Evolutionary conservation across 1,140 invertebrate species (phyloP).

Genomic region (Halyomorpha halys): DNA sequence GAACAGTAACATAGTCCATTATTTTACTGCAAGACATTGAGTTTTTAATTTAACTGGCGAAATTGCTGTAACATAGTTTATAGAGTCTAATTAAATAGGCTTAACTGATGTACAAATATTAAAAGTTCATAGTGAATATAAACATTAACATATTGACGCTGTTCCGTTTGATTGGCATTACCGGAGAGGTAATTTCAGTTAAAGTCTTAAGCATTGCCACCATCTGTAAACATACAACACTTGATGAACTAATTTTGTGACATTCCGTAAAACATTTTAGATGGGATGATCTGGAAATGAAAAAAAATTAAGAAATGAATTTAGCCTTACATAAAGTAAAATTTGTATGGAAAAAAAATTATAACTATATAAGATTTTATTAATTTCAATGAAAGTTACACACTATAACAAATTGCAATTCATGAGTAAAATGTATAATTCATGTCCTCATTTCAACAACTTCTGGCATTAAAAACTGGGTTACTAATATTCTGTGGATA

Average conservation of each 20-base stretch:
- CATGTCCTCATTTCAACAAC: too few relatives aligned
- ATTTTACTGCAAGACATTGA: constrained; percentile 9
- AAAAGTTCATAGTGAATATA: neutral
- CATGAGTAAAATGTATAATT: too few relatives aligned
- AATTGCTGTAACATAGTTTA: neutral
- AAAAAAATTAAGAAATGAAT: neutral
- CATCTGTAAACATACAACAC: constrained; percentile 2
- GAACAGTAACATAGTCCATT: constrained; percentile 7
- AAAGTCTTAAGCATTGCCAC: constrained; percentile 12
- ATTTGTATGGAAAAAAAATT: too few relatives aligned
- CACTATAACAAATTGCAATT: too few relatives aligned
- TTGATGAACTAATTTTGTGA: neutral
- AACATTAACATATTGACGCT: too few relatives aligned
- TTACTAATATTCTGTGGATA: too few relatives aligned
- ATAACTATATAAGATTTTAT: too few relatives aligned
- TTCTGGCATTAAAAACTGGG: too few relatives aligned
- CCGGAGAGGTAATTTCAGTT: neutral
- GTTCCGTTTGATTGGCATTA: too few relatives aligned
- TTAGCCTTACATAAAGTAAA: neutral
- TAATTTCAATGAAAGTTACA: too few relatives aligned
- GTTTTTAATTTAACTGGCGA: neutral
- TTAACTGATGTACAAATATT: constrained; percentile 4
- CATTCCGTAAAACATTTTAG: neutral
- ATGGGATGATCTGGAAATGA: neutral
- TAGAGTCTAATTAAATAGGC: neutral